A percentile compares a stretch with the other conserved stretches of the same genome.
phyloP scores from a whole-genome alignment of 2,888 invertebrate species.

The Piscicola geometra region DNA sequence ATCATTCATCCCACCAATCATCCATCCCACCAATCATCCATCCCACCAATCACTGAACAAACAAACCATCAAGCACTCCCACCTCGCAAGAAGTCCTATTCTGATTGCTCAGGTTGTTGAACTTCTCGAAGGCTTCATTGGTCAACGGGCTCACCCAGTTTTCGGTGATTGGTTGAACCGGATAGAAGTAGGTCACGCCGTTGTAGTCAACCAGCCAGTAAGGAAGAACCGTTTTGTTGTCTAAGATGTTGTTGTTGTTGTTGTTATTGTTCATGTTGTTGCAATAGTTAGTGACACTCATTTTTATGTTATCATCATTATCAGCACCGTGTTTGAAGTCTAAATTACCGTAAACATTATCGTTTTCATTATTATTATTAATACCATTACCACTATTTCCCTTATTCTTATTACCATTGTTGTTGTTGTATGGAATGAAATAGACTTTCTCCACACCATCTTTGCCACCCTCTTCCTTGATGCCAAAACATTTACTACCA shows the following conservation, averaged over 20 bases:
- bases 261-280: not conserved
- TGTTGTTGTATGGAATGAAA: constrained; percentile 9
- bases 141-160: not conserved
- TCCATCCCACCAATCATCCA: too few species aligned
- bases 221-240: not conserved
- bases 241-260: not conserved
- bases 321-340: not conserved
- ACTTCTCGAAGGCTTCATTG: not conserved
- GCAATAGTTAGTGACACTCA: not conserved
- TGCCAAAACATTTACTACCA: too few species aligned
- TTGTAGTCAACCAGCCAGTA: constrained; percentile 8
- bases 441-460: too few species aligned
- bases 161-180: not conserved
- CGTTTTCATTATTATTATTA: not conserved
- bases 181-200: constrained; percentile 9
- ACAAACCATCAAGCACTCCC: too few species aligned
- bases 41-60: too few species aligned
- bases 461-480: too few species aligned
- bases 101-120: not conserved
- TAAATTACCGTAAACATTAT: not conserved
- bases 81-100: too few species aligned
- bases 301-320: not conserved
- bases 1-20: too few species aligned
- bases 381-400: not conserved
- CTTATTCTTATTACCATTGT: constrained; percentile 12